Percentiles rank a stretch among this genome's conserved stretches.
Conservation (phyloP, 2,888 invertebrate species). For the Hirudinaria manillensis region DNA sequence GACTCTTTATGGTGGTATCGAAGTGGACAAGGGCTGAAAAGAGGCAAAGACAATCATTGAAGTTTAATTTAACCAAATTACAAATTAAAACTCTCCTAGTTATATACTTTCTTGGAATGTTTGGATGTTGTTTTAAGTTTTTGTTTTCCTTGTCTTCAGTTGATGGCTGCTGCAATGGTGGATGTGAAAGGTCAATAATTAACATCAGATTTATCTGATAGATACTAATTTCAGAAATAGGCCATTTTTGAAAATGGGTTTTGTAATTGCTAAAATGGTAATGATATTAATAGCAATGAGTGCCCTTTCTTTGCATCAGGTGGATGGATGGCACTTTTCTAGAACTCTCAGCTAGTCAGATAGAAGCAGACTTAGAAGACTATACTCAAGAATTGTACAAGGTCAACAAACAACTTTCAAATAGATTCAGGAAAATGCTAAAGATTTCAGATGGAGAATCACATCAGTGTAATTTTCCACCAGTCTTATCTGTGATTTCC, state of each 20-base stretch:
- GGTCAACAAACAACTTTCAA: conserved; percentile 64
- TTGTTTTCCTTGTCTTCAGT: no score
- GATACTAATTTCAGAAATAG: no score
- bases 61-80: no score
- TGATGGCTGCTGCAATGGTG: no score
- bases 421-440: conserved; percentile 47
- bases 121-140: no score
- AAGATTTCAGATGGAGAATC: conserved; percentile 54
- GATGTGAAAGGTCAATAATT: no score
- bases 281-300: no score
- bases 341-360: conserved; percentile 70
- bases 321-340: conserved; percentile 91
- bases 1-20: conserved; percentile 60
- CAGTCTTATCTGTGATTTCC: conserved; percentile 58
- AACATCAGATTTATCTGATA: no score
- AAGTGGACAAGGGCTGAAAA: conserved; percentile 74
- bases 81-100: no score
- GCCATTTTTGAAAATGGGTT: no score
- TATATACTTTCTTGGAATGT: not conserved
- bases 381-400: conserved; percentile 70
- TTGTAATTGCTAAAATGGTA: no score
- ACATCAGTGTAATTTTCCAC: conserved; percentile 45
- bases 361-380: conserved; percentile 74
- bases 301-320: conserved; percentile 48
- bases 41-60: conserved; percentile 53